Percentiles rank a stretch among this genome's conserved stretches.
Evolutionary conservation across 2,797 vertebrate genomes (phyloP).

Genomic region (Atherinosoma microstoma): DNA sequence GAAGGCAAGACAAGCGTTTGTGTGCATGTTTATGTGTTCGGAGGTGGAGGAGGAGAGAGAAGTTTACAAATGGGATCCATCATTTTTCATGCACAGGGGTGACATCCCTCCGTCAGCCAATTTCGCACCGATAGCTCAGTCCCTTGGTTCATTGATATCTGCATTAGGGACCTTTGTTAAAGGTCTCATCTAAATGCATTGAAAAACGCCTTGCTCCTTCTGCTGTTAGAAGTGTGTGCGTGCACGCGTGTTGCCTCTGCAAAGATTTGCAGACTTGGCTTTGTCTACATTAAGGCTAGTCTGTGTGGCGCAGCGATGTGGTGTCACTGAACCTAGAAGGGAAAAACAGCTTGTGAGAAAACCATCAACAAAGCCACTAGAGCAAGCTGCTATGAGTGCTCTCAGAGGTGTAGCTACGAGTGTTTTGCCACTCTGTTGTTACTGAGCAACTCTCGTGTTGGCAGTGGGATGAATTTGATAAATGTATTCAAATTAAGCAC

Average conservation of each 20-base stretch:
- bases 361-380: constrained; percentile 53
- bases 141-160: constrained; percentile 88
- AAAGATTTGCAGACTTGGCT: constrained; percentile 84
- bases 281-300: constrained; percentile 83
- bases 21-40: constrained; percentile 16
- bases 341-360: constrained; percentile 42
- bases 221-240: constrained; percentile 67
- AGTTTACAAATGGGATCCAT: constrained; percentile 86
- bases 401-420: constrained; percentile 16
- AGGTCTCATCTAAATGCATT: constrained; percentile 91
- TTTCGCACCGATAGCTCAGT: constrained; percentile 82
- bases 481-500: constrained; percentile 51
- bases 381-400: constrained; percentile 34
- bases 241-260: constrained; percentile 67
- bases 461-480: constrained; percentile 40
- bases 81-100: constrained; percentile 86
- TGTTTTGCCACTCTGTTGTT: constrained; percentile 41
- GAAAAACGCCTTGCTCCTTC: constrained; percentile 83
- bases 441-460: constrained; percentile 35
- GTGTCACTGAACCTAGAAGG: constrained; percentile 72
- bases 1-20: neutral
- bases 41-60: constrained; percentile 46
- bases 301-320: constrained; percentile 68
- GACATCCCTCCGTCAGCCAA: constrained; percentile 86
- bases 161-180: constrained; percentile 88